Conservation (phyloP, 2,888 invertebrate species). For the Eumerus sabulonum region DNA sequence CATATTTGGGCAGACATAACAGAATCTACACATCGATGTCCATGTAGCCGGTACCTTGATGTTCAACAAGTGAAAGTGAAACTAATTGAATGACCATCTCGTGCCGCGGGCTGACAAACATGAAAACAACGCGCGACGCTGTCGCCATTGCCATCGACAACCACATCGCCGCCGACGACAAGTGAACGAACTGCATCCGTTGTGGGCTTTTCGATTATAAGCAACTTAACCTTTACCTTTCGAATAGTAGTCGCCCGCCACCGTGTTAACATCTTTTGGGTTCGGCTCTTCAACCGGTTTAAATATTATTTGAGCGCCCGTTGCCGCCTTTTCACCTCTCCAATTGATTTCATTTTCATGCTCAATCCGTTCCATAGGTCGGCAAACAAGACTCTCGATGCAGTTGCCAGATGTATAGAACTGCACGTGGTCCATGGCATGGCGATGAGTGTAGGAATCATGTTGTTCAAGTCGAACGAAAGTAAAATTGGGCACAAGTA, state of each 20-base stretch:
- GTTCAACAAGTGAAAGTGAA: constrained; percentile 62
- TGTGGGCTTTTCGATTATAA: constrained; percentile 57
- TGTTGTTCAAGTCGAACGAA: constrained; percentile 34
- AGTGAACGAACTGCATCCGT: constrained; percentile 67
- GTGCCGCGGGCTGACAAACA: no score
- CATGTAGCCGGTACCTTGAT: constrained; percentile 44
- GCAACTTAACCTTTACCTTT: constrained; percentile 68
- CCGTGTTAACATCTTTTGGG: constrained; percentile 38
- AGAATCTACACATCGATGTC: constrained; percentile 44
- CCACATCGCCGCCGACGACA: constrained; percentile 56
- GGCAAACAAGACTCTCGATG: constrained; percentile 12
- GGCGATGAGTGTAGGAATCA: no score
- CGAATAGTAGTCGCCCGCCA: constrained; percentile 60
- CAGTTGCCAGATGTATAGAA: constrained; percentile 24
- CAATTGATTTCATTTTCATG: constrained; percentile 42
- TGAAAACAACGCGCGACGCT: constrained; percentile 3
- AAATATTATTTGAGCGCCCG: constrained; percentile 9
- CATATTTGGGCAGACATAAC: constrained; percentile 41
- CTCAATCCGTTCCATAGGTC: constrained; percentile 17
- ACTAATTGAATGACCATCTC: constrained; percentile 62
- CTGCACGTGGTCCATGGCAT: constrained; percentile 22
- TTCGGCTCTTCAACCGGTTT: constrained; percentile 6
- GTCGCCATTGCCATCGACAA: constrained; percentile 26
- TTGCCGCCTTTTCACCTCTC: neutral
- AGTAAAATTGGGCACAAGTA: constrained; percentile 48